Evolutionary conservation across 1,140 invertebrate species (phyloP).

Genomic region (Temnothorax longispinosus): DNA sequence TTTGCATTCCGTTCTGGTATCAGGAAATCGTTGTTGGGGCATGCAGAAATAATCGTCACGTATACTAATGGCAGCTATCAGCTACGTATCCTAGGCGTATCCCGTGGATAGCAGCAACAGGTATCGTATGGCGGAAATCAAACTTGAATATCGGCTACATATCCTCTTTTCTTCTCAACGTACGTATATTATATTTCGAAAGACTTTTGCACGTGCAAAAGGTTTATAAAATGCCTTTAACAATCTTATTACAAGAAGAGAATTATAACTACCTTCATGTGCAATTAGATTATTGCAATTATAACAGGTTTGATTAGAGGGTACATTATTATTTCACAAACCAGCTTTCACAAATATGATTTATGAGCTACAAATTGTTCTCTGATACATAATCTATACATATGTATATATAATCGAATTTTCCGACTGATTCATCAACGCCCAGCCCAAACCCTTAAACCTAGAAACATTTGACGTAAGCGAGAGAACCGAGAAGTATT

Average conservation of each 20-base stretch:
- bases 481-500: neutral
- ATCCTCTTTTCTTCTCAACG: neutral
- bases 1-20: conserved; percentile 68
- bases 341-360: neutral
- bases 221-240: neutral
- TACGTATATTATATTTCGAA: neutral
- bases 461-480: neutral
- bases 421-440: too few relatives aligned
- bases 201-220: neutral
- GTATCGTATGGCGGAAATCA: conserved; percentile 66
- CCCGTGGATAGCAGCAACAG: conserved; percentile 58
- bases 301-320: neutral
- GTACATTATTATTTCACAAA: neutral
- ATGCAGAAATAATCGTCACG: conserved; percentile 75
- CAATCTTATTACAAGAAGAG: neutral
- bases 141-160: conserved; percentile 68
- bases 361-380: conserved; percentile 7
- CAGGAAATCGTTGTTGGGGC: conserved; percentile 70
- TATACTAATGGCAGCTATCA: conserved; percentile 68
- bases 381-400: neutral
- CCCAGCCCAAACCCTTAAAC: too few relatives aligned
- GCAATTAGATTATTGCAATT: neutral
- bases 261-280: neutral
- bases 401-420: too few relatives aligned
- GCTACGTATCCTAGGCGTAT: conserved; percentile 44